Evolutionary conservation across 53 echinoderm and acorn worm genomes (phyloP).

Genomic region (Paracentrotus lividus): DNA sequence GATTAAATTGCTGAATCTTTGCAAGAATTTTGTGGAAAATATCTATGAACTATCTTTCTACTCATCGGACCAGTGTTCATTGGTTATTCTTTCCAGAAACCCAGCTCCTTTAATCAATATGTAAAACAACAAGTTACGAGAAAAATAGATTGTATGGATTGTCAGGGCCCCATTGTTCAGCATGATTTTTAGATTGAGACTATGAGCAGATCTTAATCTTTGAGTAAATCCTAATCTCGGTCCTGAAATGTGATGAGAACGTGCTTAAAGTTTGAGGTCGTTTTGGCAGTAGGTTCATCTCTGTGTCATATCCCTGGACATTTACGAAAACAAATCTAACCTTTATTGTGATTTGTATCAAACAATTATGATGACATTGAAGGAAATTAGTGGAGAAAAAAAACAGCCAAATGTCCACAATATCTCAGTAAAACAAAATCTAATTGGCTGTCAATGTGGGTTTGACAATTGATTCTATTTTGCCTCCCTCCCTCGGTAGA

Average conservation of each 20-base stretch:
- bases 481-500: neutral
- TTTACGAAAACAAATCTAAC: neutral
- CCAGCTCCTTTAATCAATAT: too few species aligned
- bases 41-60: too few species aligned
- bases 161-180: neutral
- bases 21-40: too few species aligned
- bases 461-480: slow-evolving; percentile 31
- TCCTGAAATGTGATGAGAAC: neutral
- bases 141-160: neutral
- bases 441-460: slow-evolving; percentile 20
- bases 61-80: too few species aligned
- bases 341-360: slow-evolving; percentile 8
- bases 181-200: neutral
- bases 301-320: slow-evolving; percentile 37
- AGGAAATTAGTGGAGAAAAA: neutral
- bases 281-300: neutral
- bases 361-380: neutral
- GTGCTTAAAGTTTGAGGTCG: neutral
- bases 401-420: neutral
- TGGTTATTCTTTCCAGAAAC: too few species aligned
- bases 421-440: slow-evolving; percentile 13
- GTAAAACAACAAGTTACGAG: too few species aligned
- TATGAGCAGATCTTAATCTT: slow-evolving; percentile 1
- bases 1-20: too few species aligned
- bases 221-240: too few species aligned